phyloP scores from a whole-genome alignment of 2,113 vertebrate genomes.

The Lontra canadensis region DNA sequence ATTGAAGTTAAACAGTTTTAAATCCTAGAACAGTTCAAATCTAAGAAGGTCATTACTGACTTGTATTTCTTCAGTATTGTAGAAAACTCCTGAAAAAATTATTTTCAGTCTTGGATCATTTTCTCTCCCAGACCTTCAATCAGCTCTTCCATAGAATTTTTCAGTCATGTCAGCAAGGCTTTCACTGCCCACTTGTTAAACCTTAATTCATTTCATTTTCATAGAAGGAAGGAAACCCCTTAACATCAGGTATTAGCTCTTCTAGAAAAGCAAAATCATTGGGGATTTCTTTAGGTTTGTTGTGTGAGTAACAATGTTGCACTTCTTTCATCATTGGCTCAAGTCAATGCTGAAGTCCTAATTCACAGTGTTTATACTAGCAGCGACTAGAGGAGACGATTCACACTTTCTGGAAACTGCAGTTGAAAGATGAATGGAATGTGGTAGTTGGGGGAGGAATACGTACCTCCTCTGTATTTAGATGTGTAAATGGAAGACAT shows the following conservation, averaged over 20 bases:
- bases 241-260: constrained; percentile 25
- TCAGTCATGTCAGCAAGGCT: constrained; percentile 18
- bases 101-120: not conserved
- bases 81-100: constrained; percentile 30
- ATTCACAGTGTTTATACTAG: not conserved
- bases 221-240: not conserved
- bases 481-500: not conserved
- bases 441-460: not conserved
- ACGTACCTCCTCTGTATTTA: not conserved
- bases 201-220: constrained; percentile 48
- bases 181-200: constrained; percentile 22
- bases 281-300: not conserved
- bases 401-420: not conserved
- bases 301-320: not conserved
- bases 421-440: not conserved
- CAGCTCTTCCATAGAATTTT: not conserved
- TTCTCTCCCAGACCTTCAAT: not conserved
- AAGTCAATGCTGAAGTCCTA: not conserved
- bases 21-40: constrained; percentile 15
- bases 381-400: accelerated
- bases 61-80: not conserved
- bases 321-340: not conserved
- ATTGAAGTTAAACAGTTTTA: not conserved
- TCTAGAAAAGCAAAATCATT: not conserved
- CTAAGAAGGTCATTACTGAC: not conserved